phyloP scores from a whole-genome alignment of 2,888 invertebrate species.

The Melipona bicolor region DNA sequence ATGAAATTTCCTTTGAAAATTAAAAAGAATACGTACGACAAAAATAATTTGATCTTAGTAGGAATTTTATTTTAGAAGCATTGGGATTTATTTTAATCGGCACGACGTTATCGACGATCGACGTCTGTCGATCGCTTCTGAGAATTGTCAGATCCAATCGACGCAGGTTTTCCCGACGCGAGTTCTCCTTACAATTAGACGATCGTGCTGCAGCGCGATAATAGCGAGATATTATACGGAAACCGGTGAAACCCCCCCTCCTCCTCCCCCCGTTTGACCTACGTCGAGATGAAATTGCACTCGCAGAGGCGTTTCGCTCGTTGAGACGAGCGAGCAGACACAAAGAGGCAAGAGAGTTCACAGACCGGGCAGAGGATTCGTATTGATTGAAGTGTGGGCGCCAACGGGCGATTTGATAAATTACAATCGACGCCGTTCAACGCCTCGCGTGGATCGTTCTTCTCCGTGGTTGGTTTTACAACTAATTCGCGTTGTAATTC shows the following conservation, averaged over 20 bases:
- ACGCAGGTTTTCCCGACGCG: background rate
- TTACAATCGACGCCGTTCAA: constrained; percentile 59
- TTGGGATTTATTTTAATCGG: too few species aligned
- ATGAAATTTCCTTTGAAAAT: too few species aligned
- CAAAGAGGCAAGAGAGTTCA: constrained; percentile 40
- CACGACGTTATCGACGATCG: background rate
- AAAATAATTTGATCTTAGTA: too few species aligned
- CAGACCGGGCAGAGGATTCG: constrained; percentile 63
- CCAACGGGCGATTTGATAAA: constrained; percentile 70
- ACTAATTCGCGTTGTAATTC: constrained; percentile 58
- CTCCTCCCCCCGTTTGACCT: background rate
- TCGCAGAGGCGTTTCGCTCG: background rate
- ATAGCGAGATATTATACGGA: constrained; percentile 6
- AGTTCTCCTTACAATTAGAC: background rate
- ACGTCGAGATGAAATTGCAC: constrained; percentile 30
- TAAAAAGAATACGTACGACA: too few species aligned
- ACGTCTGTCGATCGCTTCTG: too few species aligned
- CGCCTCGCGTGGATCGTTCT: constrained; percentile 36
- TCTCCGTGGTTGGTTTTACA: constrained; percentile 30
- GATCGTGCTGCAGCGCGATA: too few species aligned
- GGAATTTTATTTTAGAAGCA: too few species aligned
- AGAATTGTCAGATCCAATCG: background rate
- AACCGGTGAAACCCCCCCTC: constrained; percentile 35
- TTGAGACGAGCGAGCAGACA: background rate
- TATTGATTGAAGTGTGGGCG: constrained; percentile 75